These are phyloP conservation scores for Chrysodeixis includens DNA, from an alignment of 2,888 invertebrate species.

Conservation along the genomic window DNA sequence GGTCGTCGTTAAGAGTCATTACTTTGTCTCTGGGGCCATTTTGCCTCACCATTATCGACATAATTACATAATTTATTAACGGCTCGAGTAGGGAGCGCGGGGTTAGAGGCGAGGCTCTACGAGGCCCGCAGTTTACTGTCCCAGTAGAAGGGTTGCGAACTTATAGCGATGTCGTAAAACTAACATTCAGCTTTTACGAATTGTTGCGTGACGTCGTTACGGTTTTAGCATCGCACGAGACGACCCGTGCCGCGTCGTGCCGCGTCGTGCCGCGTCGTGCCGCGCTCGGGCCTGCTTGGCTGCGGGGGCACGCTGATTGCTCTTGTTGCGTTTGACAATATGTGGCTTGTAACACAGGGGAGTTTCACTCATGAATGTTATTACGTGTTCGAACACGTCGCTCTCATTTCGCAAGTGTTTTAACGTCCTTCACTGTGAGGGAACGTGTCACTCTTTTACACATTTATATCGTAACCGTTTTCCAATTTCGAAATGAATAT, in stretches of 20 bases:
- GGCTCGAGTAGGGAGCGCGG: slow-evolving; percentile 26
- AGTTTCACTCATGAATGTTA: slow-evolving; percentile 4
- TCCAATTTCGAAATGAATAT: slow-evolving; percentile 33
- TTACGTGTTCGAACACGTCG: background rate
- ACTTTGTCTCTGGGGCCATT: slow-evolving; percentile 50
- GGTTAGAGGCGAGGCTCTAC: background rate
- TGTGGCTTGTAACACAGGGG: background rate
- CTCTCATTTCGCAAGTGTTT: slow-evolving; percentile 21
- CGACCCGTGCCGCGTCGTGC: background rate
- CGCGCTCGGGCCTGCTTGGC: background rate
- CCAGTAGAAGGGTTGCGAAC: slow-evolving; percentile 39
- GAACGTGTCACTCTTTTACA: background rate
- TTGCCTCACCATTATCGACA: slow-evolving; percentile 56
- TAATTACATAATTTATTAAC: slow-evolving; percentile 57
- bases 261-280: too few relatives aligned
- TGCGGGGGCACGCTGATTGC: background rate
- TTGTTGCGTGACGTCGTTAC: slow-evolving; percentile 14
- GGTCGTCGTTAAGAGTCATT: slow-evolving; percentile 53
- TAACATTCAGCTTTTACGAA: slow-evolving; percentile 22
- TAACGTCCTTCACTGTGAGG: slow-evolving; percentile 17
- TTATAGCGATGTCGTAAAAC: slow-evolving; percentile 35
- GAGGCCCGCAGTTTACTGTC: background rate
- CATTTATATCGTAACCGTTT: slow-evolving; percentile 31
- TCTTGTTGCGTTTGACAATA: slow-evolving; percentile 5
- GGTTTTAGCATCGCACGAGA: background rate